Conservation (phyloP, 2,888 invertebrate genomes). For the Seira musarum region DNA sequence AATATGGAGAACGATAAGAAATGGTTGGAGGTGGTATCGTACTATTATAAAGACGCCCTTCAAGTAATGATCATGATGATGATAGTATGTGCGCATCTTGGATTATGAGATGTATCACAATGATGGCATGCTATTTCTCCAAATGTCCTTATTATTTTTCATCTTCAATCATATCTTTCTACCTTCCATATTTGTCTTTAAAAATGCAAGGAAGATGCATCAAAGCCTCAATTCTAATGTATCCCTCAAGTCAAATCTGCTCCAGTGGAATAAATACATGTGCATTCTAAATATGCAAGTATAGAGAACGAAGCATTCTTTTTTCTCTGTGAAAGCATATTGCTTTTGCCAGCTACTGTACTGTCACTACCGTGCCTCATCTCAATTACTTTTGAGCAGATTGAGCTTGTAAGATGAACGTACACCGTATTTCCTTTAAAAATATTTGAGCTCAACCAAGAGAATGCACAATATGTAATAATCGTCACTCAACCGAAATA, state of each 20-base stretch:
- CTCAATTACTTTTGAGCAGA: slow-evolving; percentile 44
- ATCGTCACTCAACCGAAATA: slow-evolving; percentile 50
- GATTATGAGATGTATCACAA: background rate
- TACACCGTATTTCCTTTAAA: background rate
- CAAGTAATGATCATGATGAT: slow-evolving; percentile 10
- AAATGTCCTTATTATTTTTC: slow-evolving; percentile 25
- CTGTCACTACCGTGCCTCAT: slow-evolving; percentile 12
- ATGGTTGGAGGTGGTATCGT: background rate
- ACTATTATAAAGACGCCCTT: slow-evolving; percentile 5
- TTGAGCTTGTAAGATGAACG: background rate
- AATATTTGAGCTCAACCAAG: background rate
- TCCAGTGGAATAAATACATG: background rate
- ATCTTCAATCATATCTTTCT: slow-evolving; percentile 14
- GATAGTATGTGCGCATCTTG: slow-evolving; percentile 12
- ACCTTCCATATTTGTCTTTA: background rate
- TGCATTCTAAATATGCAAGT: slow-evolving; percentile 44
- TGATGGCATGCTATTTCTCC: slow-evolving; percentile 28
- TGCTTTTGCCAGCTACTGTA: too few species aligned
- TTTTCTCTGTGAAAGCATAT: slow-evolving; percentile 14
- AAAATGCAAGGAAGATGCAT: too few species aligned
- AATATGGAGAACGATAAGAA: slow-evolving; percentile 9
- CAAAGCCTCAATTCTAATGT: too few species aligned
- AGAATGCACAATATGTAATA: slow-evolving; percentile 15
- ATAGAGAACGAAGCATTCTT: slow-evolving; percentile 40
- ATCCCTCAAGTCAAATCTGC: too few species aligned